Base-by-base conservation (phyloP, 2,113 vertebrate genomes). In the Peromyscus leucopus region DNA sequence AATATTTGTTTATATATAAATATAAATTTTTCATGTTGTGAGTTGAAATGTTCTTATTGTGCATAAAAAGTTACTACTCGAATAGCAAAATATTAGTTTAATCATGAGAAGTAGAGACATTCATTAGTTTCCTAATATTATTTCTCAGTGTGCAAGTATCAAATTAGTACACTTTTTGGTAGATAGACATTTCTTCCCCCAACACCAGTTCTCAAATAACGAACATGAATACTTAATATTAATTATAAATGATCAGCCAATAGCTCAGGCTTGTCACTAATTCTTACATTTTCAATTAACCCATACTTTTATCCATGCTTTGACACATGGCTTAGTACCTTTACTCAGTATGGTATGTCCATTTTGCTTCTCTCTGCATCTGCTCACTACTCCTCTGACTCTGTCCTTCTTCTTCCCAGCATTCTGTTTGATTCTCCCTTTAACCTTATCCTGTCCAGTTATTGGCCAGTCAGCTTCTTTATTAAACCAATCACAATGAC, bases 1-100 rank as follows among this genome's bases (percentile, higher is more conserved):
- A 75, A 65, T 85, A 65, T 94, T 95, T 97, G 78, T 95, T 28
- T 48, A 55, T 19, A 33, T 78, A 8, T 80, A 16, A 55, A 79
- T 36, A 57, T n/a, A 82, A 57, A 82, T 11, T 39, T 57, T 82
- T 83, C 36, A 83, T 26, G 6, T 61, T 65, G 8, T 31, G 22
- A 85, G 31, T 85, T 85, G 8, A 19, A 85, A 15, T 85, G 15
- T 65, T 61, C 61, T 61, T 28, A 85, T 85, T 46, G 3, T 85
- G 7, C 42, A 51, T 67, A 36, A 69, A 65, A 86, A 1, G 7
- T 46, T 85, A 19, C 39, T 85, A 39, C 26, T 65, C 7, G 46
- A 65, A 46, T 42, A 42, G 15, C 39, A 42, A 85, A 63, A 31
- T 85, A 85, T 65, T 65, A 85, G 59, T 65, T 85, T 85, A 85